phyloP scores from a whole-genome alignment of 2,113 vertebrate genomes.

The Nipponia nippon region DNA sequence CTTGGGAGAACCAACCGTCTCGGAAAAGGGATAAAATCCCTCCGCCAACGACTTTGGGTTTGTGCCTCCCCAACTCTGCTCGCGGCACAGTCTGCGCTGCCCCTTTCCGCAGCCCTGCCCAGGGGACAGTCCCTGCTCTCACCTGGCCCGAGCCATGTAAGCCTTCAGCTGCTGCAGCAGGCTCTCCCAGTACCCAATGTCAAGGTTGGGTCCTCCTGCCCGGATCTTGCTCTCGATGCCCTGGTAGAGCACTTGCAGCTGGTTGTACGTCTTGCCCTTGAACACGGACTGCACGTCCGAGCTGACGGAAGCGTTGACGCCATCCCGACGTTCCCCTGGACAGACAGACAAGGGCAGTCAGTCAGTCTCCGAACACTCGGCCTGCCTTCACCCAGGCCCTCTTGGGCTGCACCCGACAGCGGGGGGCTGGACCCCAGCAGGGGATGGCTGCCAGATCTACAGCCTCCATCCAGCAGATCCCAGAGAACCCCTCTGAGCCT shows the following conservation, averaged over 20 bases:
- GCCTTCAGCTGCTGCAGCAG: conserved; percentile 93
- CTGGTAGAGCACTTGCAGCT: conserved; percentile 91
- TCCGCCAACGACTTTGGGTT: fast-evolving
- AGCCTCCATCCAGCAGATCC: not conserved
- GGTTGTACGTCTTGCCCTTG: conserved; percentile 97
- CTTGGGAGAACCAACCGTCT: not conserved
- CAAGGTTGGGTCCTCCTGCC: conserved; percentile 90
- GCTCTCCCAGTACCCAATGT: conserved; percentile 98
- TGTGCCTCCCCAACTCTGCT: not conserved
- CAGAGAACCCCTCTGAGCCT: not conserved
- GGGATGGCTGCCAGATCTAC: not conserved
- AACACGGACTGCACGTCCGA: conserved; percentile 92
- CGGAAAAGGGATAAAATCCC: not conserved
- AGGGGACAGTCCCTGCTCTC: not conserved
- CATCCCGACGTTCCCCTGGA: conserved; percentile 91
- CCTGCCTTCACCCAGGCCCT: not conserved
- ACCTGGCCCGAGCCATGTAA: conserved; percentile 96
- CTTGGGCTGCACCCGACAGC: fast-evolving
- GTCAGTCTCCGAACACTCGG: fast-evolving
- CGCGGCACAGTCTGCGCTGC: fast-evolving
- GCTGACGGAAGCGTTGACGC: conserved; percentile 93
- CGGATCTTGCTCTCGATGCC: conserved; percentile 93
- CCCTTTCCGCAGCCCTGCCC: not conserved
- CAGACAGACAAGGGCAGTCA: fast-evolving
- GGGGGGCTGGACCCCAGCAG: not conserved